These are phyloP conservation scores for Drosophila simulans DNA, from an alignment of 1,140 invertebrate species.

Conservation along the genomic window DNA sequence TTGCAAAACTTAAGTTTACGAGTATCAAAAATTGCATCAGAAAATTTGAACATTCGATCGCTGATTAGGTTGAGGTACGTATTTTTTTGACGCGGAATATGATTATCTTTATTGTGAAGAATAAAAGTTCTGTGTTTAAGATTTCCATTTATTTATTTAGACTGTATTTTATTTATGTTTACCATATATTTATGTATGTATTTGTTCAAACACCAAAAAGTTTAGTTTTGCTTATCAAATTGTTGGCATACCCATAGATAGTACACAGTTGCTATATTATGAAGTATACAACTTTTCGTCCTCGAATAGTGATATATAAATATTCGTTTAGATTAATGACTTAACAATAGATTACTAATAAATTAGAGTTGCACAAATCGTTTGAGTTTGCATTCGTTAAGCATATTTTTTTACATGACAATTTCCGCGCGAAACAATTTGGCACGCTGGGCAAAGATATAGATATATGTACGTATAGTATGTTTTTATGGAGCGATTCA, in stretches of 20 bases:
- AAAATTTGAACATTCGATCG: background rate
- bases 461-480: constrained; percentile 9
- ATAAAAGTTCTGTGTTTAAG: background rate
- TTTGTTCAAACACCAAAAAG: constrained; percentile 74
- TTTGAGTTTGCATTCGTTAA: constrained; percentile 22
- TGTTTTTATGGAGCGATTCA: constrained; percentile 26
- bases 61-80: background rate
- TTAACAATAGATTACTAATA: constrained; percentile 58
- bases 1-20: background rate
- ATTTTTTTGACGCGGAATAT: background rate
- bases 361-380: constrained; percentile 63
- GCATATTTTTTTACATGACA: constrained; percentile 64
- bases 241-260: constrained; percentile 15
- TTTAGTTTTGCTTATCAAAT: constrained; percentile 61
- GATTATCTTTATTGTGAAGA: background rate
- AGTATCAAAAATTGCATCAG: constrained; percentile 11
- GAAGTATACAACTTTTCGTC: constrained; percentile 34
- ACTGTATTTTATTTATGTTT: constrained; percentile 28
- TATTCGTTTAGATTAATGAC: constrained; percentile 64
- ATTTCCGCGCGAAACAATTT: constrained; percentile 69
- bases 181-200: constrained; percentile 55
- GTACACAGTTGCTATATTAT: constrained; percentile 34
- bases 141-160: constrained; percentile 23
- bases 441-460: constrained; percentile 67
- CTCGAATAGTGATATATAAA: constrained; percentile 55